A percentile compares a stretch with the other conserved stretches of the same genome.
Conservation (phyloP, 1,140 invertebrate genomes). For the Euura saliciscinereae region DNA sequence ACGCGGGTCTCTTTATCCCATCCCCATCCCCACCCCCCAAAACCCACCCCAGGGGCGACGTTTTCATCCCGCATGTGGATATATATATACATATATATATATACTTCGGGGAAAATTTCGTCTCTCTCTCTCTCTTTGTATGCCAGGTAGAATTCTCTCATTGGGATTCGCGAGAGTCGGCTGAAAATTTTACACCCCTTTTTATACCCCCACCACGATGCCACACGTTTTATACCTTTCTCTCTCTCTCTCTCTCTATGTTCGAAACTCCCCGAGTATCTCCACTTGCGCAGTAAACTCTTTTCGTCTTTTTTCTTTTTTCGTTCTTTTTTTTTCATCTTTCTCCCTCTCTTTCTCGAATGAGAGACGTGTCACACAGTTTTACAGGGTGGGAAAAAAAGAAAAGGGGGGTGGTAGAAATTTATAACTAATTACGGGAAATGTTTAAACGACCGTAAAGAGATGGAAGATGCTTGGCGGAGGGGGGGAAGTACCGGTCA, state of each 20-base stretch:
- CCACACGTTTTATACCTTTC: background rate
- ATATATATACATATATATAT: too few relatives aligned
- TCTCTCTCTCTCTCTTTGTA: constrained; percentile 57
- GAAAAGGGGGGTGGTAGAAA: constrained; percentile 49
- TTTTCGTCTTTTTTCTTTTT: background rate
- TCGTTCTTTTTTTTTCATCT: background rate
- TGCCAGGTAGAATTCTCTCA: background rate
- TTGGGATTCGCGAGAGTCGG: background rate
- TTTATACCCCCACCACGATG: too few relatives aligned
- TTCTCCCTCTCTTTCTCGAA: background rate
- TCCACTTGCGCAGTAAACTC: background rate
- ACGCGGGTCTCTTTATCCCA: too few relatives aligned
- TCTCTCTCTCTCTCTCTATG: constrained; percentile 26
- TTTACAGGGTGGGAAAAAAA: too few relatives aligned
- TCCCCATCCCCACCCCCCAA: background rate
- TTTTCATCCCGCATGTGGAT: background rate
- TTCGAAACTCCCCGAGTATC: constrained; percentile 24
- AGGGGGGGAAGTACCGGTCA: too few relatives aligned
- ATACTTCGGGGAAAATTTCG: background rate
- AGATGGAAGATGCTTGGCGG: too few relatives aligned
- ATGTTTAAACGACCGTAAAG: constrained; percentile 45
- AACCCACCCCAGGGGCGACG: background rate
- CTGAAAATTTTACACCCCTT: constrained; percentile 16
- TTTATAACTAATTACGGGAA: constrained; percentile 58
- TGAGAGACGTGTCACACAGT: too few relatives aligned